Base-by-base conservation (phyloP, 2,888 invertebrate species). In the Himalopsyche tibetana region DNA sequence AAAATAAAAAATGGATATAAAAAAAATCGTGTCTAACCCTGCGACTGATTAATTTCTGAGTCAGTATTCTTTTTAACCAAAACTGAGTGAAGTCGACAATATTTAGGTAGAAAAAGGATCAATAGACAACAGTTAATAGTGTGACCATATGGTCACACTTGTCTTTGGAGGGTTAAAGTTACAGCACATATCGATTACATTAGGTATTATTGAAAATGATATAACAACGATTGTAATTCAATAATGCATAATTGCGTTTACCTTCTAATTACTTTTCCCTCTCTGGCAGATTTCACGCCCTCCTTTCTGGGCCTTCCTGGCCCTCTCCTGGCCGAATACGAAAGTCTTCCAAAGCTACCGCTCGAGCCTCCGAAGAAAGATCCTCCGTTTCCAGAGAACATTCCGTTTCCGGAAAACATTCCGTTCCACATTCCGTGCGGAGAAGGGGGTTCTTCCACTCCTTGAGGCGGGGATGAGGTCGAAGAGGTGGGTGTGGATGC, bases 251-350 rank as follows among this genome's bases (percentile, higher is more conserved):
- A 6, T 28, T 55, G 17, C 3, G 80, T 63, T 89, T 90, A 93
- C 93, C 93, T 92, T 90, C 93, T 91, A 63, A 93, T 93, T 90
- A 93, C 93, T 89, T 93, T 93, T 69, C 93, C 93, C 89, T 93
- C 93, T 84, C 92, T 90, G 28, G 93, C 91, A 84, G 93, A 89
- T 89, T 93, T 93, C 89, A 94, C 94, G 87, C 95, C 95, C 91
- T 97, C 96, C 90, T 97, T 96, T 88, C 96, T 94, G 15, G 97
- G 97, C 89, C 97, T 93, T 17, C 97, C 97, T 28, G 97, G 96
- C 82, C 97, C 96, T 89, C 97, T 94, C 89, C 95, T 94, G 84
- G 95, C 94, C 85, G 94, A 92, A 83, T 94, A 90, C 82, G 94
- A 94, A 90, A 94, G 94, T 55, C 94, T 94, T 87, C 93, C 92